Percentiles rank a stretch among this genome's conserved stretches.
Evolutionary conservation across 2,888 invertebrate genomes (phyloP).

Genomic region (Caenorhabditis sp.): DNA sequence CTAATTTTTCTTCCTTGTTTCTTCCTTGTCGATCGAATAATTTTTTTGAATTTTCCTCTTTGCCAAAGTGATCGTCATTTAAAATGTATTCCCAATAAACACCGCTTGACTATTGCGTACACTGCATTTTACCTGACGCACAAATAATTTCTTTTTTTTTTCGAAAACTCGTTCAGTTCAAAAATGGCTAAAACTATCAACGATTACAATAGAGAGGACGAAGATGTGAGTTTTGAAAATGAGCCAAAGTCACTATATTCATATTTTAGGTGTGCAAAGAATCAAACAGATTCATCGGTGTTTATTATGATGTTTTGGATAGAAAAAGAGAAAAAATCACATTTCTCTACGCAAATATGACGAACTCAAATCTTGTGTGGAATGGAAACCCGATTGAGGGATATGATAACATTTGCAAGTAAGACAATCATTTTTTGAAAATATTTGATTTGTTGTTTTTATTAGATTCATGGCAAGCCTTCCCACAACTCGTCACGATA

Average conservation of each 20-base stretch:
- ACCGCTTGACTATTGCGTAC: background rate
- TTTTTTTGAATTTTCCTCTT: too few species aligned
- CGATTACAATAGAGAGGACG: conserved; percentile 35
- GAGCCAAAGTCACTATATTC: background rate
- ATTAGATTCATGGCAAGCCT: conserved; percentile 81
- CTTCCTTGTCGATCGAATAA: too few species aligned
- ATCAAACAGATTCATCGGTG: conserved; percentile 86
- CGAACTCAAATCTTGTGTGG: conserved; percentile 83
- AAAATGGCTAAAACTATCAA: background rate
- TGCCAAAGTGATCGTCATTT: conserved; percentile 4
- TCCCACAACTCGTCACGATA: conserved; percentile 81
- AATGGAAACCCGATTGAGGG: conserved; percentile 87
- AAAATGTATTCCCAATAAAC: background rate
- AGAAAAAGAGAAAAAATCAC: conserved; percentile 75
- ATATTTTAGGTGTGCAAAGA: conserved; percentile 37
- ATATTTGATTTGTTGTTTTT: background rate
- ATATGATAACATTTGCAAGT: conserved; percentile 81
- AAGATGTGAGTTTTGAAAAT: conserved; percentile 15
- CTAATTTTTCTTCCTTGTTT: too few species aligned
- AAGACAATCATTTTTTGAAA: conserved; percentile 3
- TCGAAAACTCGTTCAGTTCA: too few species aligned
- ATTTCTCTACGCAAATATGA: conserved; percentile 74
- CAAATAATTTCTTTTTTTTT: background rate
- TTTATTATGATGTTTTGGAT: conserved; percentile 88
- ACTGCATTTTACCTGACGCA: background rate